Evolutionary conservation across 2,888 invertebrate genomes (phyloP).

Genomic region (Neuroscelio doddi): DNA sequence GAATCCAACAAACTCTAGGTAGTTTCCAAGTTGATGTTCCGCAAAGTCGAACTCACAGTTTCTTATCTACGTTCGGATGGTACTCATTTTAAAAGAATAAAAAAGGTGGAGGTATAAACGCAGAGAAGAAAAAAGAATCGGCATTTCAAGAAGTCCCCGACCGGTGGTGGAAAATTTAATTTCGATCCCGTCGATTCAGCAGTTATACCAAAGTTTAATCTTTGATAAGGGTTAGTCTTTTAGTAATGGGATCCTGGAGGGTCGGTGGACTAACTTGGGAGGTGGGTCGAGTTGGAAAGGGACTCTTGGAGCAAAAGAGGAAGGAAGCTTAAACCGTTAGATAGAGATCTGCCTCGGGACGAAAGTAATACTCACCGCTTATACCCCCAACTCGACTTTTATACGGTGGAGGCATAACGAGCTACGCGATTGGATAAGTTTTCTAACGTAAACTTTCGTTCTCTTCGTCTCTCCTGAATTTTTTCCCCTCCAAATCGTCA

Average conservation of each 20-base stretch:
- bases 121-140: slow-evolving; percentile 36
- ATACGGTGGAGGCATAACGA: slow-evolving; percentile 67
- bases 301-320: slow-evolving; percentile 36
- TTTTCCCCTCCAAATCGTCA: slow-evolving; percentile 37
- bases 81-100: slow-evolving; percentile 44
- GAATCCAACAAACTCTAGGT: slow-evolving; percentile 42
- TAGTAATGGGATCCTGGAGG: slow-evolving; percentile 72
- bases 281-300: slow-evolving; percentile 47
- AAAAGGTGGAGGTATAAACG: slow-evolving; percentile 36
- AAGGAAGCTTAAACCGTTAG: slow-evolving; percentile 71
- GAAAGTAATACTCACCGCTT: slow-evolving; percentile 69
- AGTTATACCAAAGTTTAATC: slow-evolving; percentile 75
- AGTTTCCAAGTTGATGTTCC: slow-evolving; percentile 43
- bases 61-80: too few relatives aligned
- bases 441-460: slow-evolving; percentile 59
- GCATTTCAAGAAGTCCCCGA: slow-evolving; percentile 46
- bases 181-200: slow-evolving; percentile 76
- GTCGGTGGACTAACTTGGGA: slow-evolving; percentile 55
- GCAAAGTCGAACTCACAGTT: slow-evolving; percentile 46
- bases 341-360: slow-evolving; percentile 71
- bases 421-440: slow-evolving; percentile 71
- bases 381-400: slow-evolving; percentile 66
- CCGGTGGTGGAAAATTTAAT: slow-evolving; percentile 73
- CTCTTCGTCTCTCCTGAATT: slow-evolving; percentile 24
- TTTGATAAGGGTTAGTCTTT: slow-evolving; percentile 74